These are phyloP conservation scores for Neodiprion virginianus DNA, from an alignment of 1,140 invertebrate genomes.

Conservation along the genomic window DNA sequence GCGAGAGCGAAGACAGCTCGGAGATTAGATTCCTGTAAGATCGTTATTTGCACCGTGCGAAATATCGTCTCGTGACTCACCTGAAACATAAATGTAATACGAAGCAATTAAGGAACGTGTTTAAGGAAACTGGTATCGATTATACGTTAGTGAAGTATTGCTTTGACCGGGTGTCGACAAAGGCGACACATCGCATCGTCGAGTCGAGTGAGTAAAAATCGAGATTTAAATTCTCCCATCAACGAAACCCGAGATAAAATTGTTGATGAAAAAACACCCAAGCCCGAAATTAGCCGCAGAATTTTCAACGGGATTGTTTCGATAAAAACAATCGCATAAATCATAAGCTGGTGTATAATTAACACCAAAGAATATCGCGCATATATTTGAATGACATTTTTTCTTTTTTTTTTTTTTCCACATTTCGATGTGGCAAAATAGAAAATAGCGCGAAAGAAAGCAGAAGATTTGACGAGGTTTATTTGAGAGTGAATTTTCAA, in stretches of 20 bases:
- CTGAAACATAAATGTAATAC: conserved; percentile 18
- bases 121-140: conserved; percentile 24
- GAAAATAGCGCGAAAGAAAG: too few relatives aligned
- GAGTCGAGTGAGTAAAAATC: neutral
- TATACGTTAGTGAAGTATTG: neutral
- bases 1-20: too few relatives aligned
- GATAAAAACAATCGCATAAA: too few relatives aligned
- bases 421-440: too few relatives aligned
- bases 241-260: neutral
- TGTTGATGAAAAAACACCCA: neutral
- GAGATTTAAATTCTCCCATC: neutral
- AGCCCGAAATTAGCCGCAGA: neutral
- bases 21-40: too few relatives aligned
- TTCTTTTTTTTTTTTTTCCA: too few relatives aligned
- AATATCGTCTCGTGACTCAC: conserved; percentile 11
- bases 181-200: neutral
- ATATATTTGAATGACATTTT: too few relatives aligned
- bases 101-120: conserved; percentile 21
- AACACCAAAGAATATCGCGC: too few relatives aligned
- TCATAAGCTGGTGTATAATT: too few relatives aligned
- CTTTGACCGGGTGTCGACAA: too few relatives aligned
- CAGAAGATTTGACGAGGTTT: too few relatives aligned
- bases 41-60: neutral
- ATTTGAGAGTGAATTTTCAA: too few relatives aligned
- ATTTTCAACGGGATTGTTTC: neutral